These are phyloP conservation scores for Lepidurus packardi DNA, from an alignment of 1,140 invertebrate species.

Conservation along the genomic window DNA sequence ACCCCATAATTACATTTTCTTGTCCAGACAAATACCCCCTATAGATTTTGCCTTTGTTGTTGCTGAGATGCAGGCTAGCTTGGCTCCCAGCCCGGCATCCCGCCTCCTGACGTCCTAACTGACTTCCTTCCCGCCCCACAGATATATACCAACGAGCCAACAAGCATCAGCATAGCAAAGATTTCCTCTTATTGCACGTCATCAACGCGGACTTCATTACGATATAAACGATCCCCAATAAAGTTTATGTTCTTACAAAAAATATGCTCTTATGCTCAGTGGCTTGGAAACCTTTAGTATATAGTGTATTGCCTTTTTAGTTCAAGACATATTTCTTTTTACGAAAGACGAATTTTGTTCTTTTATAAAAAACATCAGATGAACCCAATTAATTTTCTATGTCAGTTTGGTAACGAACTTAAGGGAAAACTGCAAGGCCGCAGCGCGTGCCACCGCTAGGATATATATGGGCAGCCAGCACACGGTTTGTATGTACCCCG, in stretches of 20 bases:
- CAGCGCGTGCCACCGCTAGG: not conserved
- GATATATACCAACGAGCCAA: not conserved
- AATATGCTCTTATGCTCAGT: too few relatives aligned
- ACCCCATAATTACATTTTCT: constrained; percentile 19
- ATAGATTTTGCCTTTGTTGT: constrained; percentile 19
- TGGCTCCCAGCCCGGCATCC: constrained; percentile 10
- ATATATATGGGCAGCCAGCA: not conserved
- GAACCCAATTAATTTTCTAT: too few relatives aligned
- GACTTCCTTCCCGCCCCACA: not conserved
- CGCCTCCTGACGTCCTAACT: constrained; percentile 10
- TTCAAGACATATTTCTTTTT: too few relatives aligned
- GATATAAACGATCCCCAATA: not conserved
- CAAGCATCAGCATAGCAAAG: not conserved
- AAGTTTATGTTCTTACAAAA: too few relatives aligned
- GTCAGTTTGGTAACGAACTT: too few relatives aligned
- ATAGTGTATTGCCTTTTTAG: too few relatives aligned
- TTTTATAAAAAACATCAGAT: too few relatives aligned
- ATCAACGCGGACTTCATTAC: not conserved
- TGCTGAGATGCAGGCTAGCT: constrained; percentile 5
- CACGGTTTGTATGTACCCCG: constrained; percentile 1
- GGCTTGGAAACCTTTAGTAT: too few relatives aligned
- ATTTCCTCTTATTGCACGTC: not conserved
- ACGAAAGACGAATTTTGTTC: too few relatives aligned
- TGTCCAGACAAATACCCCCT: constrained; percentile 16
- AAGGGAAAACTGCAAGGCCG: not conserved